phyloP scores from a whole-genome alignment of 2,797 vertebrate species.

The Prunella strophiata region DNA sequence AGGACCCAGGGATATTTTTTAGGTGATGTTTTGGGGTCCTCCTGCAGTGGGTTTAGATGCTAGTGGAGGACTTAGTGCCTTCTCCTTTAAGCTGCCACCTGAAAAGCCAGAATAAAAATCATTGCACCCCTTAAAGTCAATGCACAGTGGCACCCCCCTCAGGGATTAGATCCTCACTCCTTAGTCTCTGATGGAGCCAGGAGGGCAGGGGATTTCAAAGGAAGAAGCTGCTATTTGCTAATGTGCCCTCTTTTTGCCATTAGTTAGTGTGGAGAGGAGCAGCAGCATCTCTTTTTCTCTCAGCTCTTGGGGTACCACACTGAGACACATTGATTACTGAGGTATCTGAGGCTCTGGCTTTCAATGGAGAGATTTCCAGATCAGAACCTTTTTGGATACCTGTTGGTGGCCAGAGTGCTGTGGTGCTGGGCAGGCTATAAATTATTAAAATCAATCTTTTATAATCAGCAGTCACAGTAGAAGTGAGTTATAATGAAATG shows the following conservation, averaged over 20 bases:
- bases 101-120: not conserved
- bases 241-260: not conserved
- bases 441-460: constrained; percentile 25
- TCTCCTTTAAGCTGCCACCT: not conserved
- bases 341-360: not conserved
- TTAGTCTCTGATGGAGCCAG: not conserved
- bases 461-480: not conserved
- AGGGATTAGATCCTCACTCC: not conserved
- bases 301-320: not conserved
- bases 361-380: not conserved
- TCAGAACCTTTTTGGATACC: not conserved
- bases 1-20: not conserved
- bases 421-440: not conserved
- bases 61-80: not conserved
- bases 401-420: not conserved
- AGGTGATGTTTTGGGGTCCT: not conserved
- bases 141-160: not conserved
- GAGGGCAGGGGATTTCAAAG: not conserved
- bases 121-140: not conserved
- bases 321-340: fast-evolving
- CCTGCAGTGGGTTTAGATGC: not conserved
- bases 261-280: not conserved
- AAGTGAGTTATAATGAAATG: not conserved
- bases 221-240: not conserved
- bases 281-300: not conserved